Evolutionary conservation across 2,797 vertebrate genomes (phyloP).

Genomic region (Heterohyrax brucei): DNA sequence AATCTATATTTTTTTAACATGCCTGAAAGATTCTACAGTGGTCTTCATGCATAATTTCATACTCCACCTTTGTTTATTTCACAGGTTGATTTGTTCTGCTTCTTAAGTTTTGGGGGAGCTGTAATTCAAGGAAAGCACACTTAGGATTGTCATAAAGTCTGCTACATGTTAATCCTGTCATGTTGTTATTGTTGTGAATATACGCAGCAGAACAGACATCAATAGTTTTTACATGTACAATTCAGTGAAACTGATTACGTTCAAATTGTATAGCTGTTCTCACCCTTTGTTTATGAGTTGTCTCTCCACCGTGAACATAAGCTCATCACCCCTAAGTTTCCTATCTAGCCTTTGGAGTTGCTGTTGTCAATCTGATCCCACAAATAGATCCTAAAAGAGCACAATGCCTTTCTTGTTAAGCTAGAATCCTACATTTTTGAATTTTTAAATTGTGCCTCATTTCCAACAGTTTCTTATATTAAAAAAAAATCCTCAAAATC

Average conservation of each 20-base stretch:
- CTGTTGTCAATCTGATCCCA: neutral
- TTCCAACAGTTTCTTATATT: conserved; percentile 56
- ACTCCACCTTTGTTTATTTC: conserved; percentile 67
- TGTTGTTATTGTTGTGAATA: neutral
- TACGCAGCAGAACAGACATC: neutral
- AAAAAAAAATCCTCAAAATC: conserved; percentile 60
- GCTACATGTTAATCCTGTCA: conserved; percentile 60
- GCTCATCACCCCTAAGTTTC: neutral
- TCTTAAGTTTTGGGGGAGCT: conserved; percentile 73
- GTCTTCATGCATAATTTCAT: conserved; percentile 50
- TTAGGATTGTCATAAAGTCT: conserved; percentile 73
- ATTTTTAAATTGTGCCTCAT: conserved; percentile 46
- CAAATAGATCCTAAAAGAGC: neutral
- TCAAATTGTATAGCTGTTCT: neutral
- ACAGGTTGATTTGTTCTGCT: conserved; percentile 79
- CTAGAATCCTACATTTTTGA: conserved; percentile 66
- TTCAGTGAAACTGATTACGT: neutral
- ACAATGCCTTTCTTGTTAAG: neutral
- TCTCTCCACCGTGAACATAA: neutral
- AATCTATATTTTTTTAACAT: neutral
- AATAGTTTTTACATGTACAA: neutral
- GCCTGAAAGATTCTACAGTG: conserved; percentile 44
- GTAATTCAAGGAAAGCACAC: conserved; percentile 73
- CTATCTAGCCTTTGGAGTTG: neutral
- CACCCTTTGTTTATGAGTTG: neutral